Percentiles rank a stretch among this genome's conserved stretches.
These are phyloP conservation scores for Dromius quadrimaculatus DNA, from an alignment of 2,888 invertebrate genomes.

Conservation along the genomic window DNA sequence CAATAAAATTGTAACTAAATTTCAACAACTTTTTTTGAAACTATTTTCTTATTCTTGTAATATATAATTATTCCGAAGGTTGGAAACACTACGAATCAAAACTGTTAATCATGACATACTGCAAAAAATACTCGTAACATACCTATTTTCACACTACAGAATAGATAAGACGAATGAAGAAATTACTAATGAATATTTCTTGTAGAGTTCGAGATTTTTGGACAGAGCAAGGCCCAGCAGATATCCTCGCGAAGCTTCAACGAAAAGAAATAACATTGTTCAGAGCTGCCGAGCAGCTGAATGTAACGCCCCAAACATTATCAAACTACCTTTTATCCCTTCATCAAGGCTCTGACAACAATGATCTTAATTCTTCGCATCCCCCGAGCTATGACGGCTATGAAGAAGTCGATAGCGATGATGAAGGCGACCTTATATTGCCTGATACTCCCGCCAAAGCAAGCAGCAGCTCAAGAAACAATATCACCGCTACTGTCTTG, in stretches of 20 bases:
- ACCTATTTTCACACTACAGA: no score
- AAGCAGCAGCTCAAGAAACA: slow-evolving; percentile 59
- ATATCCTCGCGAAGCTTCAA: slow-evolving; percentile 78
- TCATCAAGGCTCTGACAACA: slow-evolving; percentile 67
- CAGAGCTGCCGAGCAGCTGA: slow-evolving; percentile 80
- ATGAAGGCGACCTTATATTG: slow-evolving; percentile 67
- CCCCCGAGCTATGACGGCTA: slow-evolving; percentile 64
- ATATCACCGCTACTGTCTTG: slow-evolving; percentile 65
- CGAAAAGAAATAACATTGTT: slow-evolving; percentile 79
- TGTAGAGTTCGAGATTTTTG: slow-evolving; percentile 78
- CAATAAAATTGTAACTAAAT: no score
- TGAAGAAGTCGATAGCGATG: slow-evolving; percentile 66
- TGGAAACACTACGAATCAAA: no score
- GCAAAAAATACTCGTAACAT: no score
- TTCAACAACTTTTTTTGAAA: no score
- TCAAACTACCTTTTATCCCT: slow-evolving; percentile 77
- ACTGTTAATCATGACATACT: no score
- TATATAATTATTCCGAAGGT: no score
- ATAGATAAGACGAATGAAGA: no score
- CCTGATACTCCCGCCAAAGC: slow-evolving; percentile 64
- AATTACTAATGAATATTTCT: not conserved
- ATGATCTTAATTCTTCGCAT: slow-evolving; percentile 66
- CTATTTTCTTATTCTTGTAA: no score
- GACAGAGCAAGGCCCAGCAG: slow-evolving; percentile 82
- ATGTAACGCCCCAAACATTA: slow-evolving; percentile 80